A percentile compares a stretch with the other conserved stretches of the same genome.
Conservation (phyloP, 2,888 invertebrate genomes). For the Trachelus troglodyta region DNA sequence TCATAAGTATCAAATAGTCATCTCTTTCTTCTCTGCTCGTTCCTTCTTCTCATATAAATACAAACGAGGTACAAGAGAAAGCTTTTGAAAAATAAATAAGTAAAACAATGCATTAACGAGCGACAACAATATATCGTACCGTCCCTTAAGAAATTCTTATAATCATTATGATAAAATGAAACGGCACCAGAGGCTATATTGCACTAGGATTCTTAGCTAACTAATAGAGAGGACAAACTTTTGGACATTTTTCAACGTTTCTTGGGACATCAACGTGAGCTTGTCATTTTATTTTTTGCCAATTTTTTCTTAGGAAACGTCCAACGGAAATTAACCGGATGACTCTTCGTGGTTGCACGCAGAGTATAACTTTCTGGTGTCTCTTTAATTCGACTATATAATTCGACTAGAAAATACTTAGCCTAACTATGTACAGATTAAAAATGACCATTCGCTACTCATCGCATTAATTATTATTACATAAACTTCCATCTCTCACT, state of each 20-base stretch:
- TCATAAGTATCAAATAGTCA: neutral
- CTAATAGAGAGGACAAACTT: slow-evolving; percentile 40
- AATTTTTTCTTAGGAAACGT: neutral
- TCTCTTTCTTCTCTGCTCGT: neutral
- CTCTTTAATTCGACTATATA: slow-evolving; percentile 21
- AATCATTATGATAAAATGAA: neutral
- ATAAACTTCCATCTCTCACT: neutral
- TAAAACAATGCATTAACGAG: neutral
- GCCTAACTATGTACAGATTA: slow-evolving; percentile 59
- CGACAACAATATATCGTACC: neutral
- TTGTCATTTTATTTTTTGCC: neutral
- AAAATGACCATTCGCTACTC: slow-evolving; percentile 44
- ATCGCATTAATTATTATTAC: neutral
- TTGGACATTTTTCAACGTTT: neutral
- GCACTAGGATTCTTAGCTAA: slow-evolving; percentile 59
- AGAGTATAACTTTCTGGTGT: neutral
- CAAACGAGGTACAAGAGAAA: slow-evolving; percentile 17
- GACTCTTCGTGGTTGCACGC: neutral
- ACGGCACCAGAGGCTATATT: slow-evolving; percentile 56
- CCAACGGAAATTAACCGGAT: neutral
- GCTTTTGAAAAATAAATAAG: neutral
- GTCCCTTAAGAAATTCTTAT: neutral
- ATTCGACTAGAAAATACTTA: slow-evolving; percentile 59
- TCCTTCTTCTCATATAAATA: neutral
- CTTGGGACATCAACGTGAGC: neutral